A percentile compares a stretch with the other conserved stretches of the same genome.
Conservation (phyloP, 2,797 vertebrate genomes). For the Darevskia mixta region DNA sequence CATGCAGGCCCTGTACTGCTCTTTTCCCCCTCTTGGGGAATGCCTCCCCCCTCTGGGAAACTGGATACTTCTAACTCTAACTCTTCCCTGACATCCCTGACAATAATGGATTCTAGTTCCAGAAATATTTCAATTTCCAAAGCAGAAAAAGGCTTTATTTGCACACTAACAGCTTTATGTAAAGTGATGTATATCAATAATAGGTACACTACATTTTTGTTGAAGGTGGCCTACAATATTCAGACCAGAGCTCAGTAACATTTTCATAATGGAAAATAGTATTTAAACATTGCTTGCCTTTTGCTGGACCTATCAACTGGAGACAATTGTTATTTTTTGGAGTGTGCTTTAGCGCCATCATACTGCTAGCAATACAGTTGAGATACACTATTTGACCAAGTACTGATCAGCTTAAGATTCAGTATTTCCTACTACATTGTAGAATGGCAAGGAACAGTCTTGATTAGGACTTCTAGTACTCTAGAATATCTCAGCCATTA, state of each 20-base stretch:
- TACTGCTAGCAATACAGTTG: not conserved
- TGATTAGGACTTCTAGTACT: not conserved
- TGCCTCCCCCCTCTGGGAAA: no score
- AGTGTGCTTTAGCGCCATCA: not conserved
- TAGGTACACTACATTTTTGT: not conserved
- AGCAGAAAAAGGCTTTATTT: not conserved
- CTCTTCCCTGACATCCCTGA: no score
- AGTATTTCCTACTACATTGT: not conserved
- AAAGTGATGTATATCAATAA: not conserved
- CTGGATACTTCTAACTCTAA: no score
- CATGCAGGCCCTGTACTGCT: no score
- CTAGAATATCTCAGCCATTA: not conserved
- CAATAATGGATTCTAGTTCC: not conserved
- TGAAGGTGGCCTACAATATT: not conserved
- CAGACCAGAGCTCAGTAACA: not conserved
- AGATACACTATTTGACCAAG: not conserved
- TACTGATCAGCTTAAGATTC: not conserved
- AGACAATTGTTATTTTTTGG: not conserved
- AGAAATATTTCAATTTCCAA: not conserved
- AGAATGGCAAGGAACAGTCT: not conserved
- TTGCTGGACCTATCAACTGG: not conserved
- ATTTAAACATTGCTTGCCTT: not conserved
- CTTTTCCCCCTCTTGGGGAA: no score
- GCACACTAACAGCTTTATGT: not conserved
- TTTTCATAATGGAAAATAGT: slow-evolving; percentile 4